phyloP scores from a whole-genome alignment of 2,113 vertebrate genomes.

The Euleptes europaea region DNA sequence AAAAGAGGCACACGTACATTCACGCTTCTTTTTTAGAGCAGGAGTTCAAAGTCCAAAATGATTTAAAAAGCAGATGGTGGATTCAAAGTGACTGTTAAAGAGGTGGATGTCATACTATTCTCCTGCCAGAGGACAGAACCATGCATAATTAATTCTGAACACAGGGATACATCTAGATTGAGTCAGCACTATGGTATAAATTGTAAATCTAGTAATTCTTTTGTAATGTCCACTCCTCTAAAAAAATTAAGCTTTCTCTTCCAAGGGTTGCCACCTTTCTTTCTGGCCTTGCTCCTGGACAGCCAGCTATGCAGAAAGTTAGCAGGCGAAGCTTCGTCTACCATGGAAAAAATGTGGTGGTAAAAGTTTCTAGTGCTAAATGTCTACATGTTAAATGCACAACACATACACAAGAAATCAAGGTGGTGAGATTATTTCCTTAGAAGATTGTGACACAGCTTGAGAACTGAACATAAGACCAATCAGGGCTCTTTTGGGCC shows the following conservation, averaged over 20 bases:
- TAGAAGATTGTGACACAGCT: neutral
- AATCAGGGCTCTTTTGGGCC: too few relatives aligned
- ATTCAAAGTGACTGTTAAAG: conserved; percentile 63
- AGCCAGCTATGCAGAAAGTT: neutral
- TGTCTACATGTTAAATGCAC: neutral
- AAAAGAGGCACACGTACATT: conserved; percentile 5
- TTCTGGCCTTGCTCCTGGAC: neutral
- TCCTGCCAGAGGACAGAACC: conserved; percentile 19
- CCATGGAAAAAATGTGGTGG: neutral
- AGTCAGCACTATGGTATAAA: neutral
- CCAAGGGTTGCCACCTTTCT: neutral
- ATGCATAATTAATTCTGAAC: conserved; percentile 52
- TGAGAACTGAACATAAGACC: neutral
- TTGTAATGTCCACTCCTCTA: conserved; percentile 34
- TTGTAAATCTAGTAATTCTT: conserved; percentile 8
- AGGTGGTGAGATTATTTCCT: neutral
- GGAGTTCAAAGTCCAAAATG: conserved; percentile 64
- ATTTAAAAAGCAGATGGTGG: conserved; percentile 50
- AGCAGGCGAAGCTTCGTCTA: neutral
- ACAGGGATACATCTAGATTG: neutral
- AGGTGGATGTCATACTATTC: conserved; percentile 54
- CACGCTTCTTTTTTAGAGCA: conserved; percentile 45
- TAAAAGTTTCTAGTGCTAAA: neutral
- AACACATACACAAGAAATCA: neutral
- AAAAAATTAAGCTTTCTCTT: neutral